These are phyloP conservation scores for Sarotherodon lohbergeri DNA, from an alignment of 2,113 vertebrate species.

Conservation along the genomic window DNA sequence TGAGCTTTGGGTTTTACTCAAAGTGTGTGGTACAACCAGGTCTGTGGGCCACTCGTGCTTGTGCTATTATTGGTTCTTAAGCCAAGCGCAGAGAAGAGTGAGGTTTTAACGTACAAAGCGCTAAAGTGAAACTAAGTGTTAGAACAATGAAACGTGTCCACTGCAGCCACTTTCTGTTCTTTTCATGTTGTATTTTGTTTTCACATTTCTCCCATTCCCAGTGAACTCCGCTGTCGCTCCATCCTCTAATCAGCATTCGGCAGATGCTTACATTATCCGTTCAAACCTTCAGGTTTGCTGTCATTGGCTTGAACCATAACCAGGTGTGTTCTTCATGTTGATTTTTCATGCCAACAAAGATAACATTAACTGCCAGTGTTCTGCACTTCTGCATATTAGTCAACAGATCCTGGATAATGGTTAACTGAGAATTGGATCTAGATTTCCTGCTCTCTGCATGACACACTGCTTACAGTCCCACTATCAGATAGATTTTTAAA, in stretches of 20 bases:
- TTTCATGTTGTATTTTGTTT: neutral
- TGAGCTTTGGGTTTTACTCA: neutral
- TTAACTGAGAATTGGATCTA: neutral
- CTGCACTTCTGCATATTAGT: neutral
- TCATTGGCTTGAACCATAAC: neutral
- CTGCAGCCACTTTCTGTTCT: neutral
- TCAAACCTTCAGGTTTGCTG: neutral
- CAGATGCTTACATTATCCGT: neutral
- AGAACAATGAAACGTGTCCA: neutral
- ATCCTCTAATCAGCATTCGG: neutral
- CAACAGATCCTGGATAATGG: neutral
- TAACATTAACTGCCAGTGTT: neutral
- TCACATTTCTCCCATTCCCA: neutral
- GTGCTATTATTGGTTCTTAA: neutral
- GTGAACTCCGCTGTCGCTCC: neutral
- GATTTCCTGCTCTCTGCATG: neutral
- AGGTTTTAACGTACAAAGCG: neutral
- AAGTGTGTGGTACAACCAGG: neutral
- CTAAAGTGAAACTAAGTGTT: neutral
- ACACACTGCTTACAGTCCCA: neutral
- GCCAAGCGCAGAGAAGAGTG: neutral
- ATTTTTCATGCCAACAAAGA: neutral
- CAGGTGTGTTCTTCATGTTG: neutral
- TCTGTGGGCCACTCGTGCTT: neutral
- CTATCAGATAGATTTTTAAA: neutral